A percentile compares a stretch with the other conserved stretches of the same genome.
phyloP scores from a whole-genome alignment of 2,888 invertebrate genomes.

The Trissonchulus sp. region DNA sequence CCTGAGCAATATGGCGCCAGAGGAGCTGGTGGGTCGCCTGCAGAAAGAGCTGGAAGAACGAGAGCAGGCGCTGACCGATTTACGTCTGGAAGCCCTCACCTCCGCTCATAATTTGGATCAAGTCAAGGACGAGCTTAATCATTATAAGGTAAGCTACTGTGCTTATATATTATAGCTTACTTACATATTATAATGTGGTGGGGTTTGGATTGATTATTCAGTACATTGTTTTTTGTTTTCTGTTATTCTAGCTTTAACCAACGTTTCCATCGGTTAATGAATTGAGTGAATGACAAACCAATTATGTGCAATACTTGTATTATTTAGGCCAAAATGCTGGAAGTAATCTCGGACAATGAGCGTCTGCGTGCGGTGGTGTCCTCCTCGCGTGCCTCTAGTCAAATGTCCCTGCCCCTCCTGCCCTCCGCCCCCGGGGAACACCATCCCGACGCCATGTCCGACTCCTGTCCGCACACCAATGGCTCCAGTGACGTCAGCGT shows the following conservation, averaged over 20 bases:
- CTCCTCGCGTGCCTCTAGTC: slow-evolving; percentile 43
- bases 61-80: slow-evolving; percentile 90
- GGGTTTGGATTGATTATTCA: too few species aligned
- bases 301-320: too few species aligned
- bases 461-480: slow-evolving; percentile 23
- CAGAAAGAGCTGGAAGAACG: slow-evolving; percentile 89
- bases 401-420: slow-evolving; percentile 42
- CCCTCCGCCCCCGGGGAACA: slow-evolving; percentile 39
- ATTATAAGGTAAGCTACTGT: slow-evolving; percentile 73
- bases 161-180: too few species aligned
- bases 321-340: slow-evolving; percentile 88
- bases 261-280: too few species aligned
- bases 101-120: slow-evolving; percentile 95
- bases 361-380: slow-evolving; percentile 75
- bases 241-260: too few species aligned
- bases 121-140: slow-evolving; percentile 88
- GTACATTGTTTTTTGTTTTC: too few species aligned
- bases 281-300: too few species aligned
- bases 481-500: too few species aligned
- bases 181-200: too few species aligned
- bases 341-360: slow-evolving; percentile 91
- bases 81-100: slow-evolving; percentile 86
- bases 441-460: slow-evolving; percentile 32
- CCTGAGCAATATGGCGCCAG: slow-evolving; percentile 46
- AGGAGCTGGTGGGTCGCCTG: slow-evolving; percentile 66